phyloP scores from a whole-genome alignment of 2,797 vertebrate genomes.

The Sebastes nivosus region DNA sequence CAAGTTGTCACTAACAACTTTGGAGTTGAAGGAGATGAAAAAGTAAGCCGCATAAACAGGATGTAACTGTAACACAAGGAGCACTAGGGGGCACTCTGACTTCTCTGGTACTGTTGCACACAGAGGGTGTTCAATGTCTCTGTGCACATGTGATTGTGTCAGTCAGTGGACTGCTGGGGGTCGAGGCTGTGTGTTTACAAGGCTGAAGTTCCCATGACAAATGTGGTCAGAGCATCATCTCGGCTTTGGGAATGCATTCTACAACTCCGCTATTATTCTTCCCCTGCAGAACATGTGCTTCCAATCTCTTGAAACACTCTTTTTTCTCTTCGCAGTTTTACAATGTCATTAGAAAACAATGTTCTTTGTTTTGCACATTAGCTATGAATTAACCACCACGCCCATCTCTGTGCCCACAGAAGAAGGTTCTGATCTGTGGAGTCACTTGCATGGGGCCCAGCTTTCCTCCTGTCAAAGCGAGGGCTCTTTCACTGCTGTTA shows the following conservation, averaged over 20 bases:
- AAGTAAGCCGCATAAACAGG: constrained; percentile 15
- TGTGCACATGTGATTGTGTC: constrained; percentile 14
- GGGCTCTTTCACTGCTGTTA: constrained; percentile 78
- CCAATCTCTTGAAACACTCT: constrained; percentile 88
- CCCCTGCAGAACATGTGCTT: constrained; percentile 88
- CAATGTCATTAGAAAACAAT: constrained; percentile 88
- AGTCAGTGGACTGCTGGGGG: constrained; percentile 47
- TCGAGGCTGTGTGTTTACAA: constrained; percentile 79
- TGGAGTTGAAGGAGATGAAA: constrained; percentile 35
- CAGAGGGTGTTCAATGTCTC: constrained; percentile 26
- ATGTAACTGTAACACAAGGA: constrained; percentile 29
- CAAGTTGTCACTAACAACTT: constrained; percentile 50
- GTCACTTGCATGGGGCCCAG: constrained; percentile 77
- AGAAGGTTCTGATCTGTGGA: constrained; percentile 86
- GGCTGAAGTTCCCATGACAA: constrained; percentile 92
- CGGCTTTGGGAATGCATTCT: constrained; percentile 79
- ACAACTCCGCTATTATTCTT: constrained; percentile 80
- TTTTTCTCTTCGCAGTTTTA: constrained; percentile 77
- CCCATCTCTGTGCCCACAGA: constrained; percentile 82
- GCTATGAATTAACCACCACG: constrained; percentile 87
- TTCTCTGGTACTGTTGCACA: constrained; percentile 34
- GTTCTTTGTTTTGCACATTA: constrained; percentile 91
- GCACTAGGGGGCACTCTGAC: constrained; percentile 85
- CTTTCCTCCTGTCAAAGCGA: constrained; percentile 71
- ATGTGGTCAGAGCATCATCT: constrained; percentile 87